Percentiles rank a stretch among this genome's conserved stretches.
phyloP scores from a whole-genome alignment of 2,797 vertebrate species.

The Oceanodroma leucorhoa region DNA sequence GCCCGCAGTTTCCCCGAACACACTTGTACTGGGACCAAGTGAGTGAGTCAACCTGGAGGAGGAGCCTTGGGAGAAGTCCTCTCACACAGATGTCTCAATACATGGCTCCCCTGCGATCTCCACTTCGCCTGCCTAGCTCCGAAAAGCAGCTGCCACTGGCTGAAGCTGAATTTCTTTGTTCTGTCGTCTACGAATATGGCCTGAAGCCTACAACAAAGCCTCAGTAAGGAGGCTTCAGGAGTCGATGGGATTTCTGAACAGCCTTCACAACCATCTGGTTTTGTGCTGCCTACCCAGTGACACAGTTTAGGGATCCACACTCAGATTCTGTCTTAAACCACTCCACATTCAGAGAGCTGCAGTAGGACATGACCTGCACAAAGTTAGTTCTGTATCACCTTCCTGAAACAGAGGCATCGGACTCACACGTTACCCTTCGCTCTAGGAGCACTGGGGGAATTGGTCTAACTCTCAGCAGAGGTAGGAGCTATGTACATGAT shows the following conservation, averaged over 20 bases:
- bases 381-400: background rate
- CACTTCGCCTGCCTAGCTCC: accelerated
- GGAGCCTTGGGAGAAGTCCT: background rate
- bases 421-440: accelerated
- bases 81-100: background rate
- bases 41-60: background rate
- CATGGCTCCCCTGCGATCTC: accelerated
- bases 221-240: background rate
- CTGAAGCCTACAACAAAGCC: background rate
- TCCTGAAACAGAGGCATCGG: accelerated
- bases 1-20: background rate
- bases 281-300: background rate
- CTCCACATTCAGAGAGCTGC: background rate
- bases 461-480: background rate
- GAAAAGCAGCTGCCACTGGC: accelerated
- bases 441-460: background rate
- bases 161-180: background rate
- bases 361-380: accelerated
- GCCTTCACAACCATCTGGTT: accelerated
- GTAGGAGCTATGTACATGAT: background rate
- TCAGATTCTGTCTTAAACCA: background rate
- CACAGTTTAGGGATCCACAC: background rate
- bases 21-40: background rate
- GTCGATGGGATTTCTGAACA: background rate
- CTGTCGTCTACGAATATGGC: accelerated